phyloP scores from a whole-genome alignment of 2,888 invertebrate genomes.

The Muscina levida region DNA sequence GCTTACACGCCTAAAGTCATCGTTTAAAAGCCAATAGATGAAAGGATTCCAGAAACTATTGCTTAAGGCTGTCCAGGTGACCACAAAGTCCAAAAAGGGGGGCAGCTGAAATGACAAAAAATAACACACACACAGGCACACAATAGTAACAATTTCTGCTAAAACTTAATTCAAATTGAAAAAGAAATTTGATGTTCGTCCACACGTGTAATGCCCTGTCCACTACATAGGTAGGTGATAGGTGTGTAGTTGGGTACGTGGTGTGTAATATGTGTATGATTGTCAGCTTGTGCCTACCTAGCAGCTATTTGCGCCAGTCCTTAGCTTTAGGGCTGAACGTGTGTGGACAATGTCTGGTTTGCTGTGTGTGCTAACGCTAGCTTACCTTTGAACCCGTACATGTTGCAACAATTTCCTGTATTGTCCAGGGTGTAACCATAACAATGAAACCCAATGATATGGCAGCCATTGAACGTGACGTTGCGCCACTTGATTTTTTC shows the following conservation, averaged over 20 bases:
- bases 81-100: slow-evolving; percentile 89
- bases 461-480: slow-evolving; percentile 93
- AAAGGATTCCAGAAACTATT: slow-evolving; percentile 96
- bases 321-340: background rate
- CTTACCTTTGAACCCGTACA: slow-evolving; percentile 91
- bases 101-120: slow-evolving; percentile 82
- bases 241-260: background rate
- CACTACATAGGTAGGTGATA: background rate
- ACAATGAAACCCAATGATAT: slow-evolving; percentile 95
- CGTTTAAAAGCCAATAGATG: slow-evolving; percentile 92
- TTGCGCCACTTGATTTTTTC: slow-evolving; percentile 86
- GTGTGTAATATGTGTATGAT: background rate
- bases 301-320: background rate
- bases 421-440: slow-evolving; percentile 94
- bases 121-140: background rate
- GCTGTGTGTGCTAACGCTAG: slow-evolving; percentile 45
- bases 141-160: slow-evolving; percentile 52
- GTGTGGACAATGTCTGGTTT: background rate
- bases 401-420: slow-evolving; percentile 94
- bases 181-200: background rate
- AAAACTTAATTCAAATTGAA: slow-evolving; percentile 18
- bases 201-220: background rate
- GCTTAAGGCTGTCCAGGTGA: slow-evolving; percentile 92
- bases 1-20: slow-evolving; percentile 90
- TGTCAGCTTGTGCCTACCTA: too few species aligned